A percentile compares a stretch with the other conserved stretches of the same genome.
Evolutionary conservation across 64 coral and sea anemone species (phyloP).

Genomic region (Astreopora myriophthalma): DNA sequence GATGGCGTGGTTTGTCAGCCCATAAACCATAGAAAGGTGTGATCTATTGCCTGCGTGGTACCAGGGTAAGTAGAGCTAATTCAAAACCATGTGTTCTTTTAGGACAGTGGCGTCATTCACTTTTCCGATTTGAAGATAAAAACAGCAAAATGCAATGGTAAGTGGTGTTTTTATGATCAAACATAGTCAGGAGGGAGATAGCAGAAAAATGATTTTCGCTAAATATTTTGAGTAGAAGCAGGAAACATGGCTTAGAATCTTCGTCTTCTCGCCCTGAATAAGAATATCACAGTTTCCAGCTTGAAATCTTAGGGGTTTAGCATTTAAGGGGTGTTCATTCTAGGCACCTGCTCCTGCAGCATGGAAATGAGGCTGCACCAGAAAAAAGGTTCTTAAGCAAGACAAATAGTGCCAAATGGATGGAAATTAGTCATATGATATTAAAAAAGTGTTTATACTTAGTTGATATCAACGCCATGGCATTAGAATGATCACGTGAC

Average conservation of each 20-base stretch:
- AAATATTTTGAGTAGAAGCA: constrained; percentile 65
- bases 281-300: constrained; percentile 61
- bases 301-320: constrained; percentile 40
- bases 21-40: too few relatives aligned
- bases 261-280: constrained; percentile 42
- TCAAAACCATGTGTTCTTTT: too few relatives aligned
- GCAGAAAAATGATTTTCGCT: constrained; percentile 53
- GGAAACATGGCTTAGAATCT: constrained; percentile 55
- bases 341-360: not conserved
- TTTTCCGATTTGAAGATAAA: constrained; percentile 75
- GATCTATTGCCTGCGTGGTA: too few relatives aligned
- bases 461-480: not conserved
- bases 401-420: not conserved
- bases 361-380: not conserved
- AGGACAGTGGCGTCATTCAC: constrained; percentile 85
- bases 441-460: not conserved
- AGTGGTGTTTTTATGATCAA: not conserved
- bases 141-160: constrained; percentile 4
- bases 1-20: too few relatives aligned
- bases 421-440: not conserved
- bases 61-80: too few relatives aligned
- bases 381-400: not conserved
- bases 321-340: constrained; percentile 4
- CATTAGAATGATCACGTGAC: not conserved
- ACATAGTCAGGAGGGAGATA: constrained; percentile 26